phyloP scores from a whole-genome alignment of 2,888 invertebrate species.

The Ctena decussata region DNA sequence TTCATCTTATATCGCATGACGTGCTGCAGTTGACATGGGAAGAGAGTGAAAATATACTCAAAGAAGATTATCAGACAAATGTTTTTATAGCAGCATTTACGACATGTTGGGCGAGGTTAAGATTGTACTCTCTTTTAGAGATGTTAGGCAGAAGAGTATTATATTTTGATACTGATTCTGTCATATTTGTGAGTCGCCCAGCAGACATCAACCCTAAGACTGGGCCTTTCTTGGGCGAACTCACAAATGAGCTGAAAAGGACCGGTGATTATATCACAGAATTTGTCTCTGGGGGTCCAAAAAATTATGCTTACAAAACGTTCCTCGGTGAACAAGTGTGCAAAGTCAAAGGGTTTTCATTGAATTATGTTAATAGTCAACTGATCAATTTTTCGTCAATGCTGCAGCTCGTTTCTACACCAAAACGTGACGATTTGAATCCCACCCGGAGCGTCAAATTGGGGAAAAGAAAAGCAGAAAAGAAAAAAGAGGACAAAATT shows the following conservation, averaged over 20 bases:
- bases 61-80: conserved; percentile 23
- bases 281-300: conserved; percentile 21
- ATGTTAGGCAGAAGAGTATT: conserved; percentile 77
- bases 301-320: not conserved
- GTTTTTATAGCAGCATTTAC: conserved; percentile 84
- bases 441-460: no score
- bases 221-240: conserved; percentile 33
- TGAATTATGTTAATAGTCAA: not conserved
- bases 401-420: not conserved
- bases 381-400: not conserved
- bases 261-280: conserved; percentile 70
- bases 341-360: not conserved
- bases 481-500: not conserved
- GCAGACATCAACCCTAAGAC: not conserved
- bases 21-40: conserved; percentile 13
- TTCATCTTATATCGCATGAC: conserved; percentile 29
- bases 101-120: conserved; percentile 82
- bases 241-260: conserved; percentile 36
- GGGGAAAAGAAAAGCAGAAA: not conserved
- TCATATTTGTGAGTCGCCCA: conserved; percentile 73
- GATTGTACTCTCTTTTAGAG: conserved; percentile 82
- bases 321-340: not conserved
- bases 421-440: not conserved
- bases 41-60: not conserved
- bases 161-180: conserved; percentile 85